Evolutionary conservation across 2,888 invertebrate species (phyloP).

Genomic region (Lepidochitona cinerea): DNA sequence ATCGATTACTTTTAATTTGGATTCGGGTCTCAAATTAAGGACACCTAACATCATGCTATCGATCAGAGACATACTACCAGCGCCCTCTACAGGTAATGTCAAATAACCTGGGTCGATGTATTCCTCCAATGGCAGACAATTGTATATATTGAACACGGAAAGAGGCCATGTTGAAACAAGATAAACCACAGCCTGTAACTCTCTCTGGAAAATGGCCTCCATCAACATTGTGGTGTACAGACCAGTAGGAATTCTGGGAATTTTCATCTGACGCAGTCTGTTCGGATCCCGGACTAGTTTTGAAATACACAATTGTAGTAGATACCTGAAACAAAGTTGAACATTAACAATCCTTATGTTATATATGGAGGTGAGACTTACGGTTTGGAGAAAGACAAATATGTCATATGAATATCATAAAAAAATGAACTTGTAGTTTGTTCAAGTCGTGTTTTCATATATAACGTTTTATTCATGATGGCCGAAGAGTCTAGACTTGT

Average conservation of each 20-base stretch:
- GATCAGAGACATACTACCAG: conserved; percentile 45
- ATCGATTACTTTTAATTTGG: conserved; percentile 48
- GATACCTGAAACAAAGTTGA: conserved; percentile 37
- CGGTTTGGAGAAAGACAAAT: too few species aligned
- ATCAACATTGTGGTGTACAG: conserved; percentile 54
- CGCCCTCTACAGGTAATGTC: conserved; percentile 51
- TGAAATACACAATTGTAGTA: conserved; percentile 50
- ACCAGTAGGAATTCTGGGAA: conserved; percentile 43
- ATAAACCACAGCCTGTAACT: conserved; percentile 50
- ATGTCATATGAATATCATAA: too few species aligned
- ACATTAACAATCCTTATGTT: too few species aligned
- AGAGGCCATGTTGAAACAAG: conserved; percentile 61
- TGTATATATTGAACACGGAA: conserved; percentile 44
- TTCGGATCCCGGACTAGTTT: conserved; percentile 41
- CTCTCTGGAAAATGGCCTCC: conserved; percentile 59
- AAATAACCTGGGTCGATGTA: conserved; percentile 46
- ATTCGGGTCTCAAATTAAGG: conserved; percentile 48
- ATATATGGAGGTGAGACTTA: too few species aligned
- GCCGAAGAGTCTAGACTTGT: too few species aligned
- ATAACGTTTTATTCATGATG: too few species aligned
- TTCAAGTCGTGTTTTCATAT: too few species aligned
- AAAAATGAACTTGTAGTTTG: too few species aligned
- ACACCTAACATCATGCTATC: conserved; percentile 60
- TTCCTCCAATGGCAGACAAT: conserved; percentile 55
- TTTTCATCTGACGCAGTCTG: conserved; percentile 27